Conservation (phyloP, 2,797 vertebrate genomes). For the Bradypodion ventrale region DNA sequence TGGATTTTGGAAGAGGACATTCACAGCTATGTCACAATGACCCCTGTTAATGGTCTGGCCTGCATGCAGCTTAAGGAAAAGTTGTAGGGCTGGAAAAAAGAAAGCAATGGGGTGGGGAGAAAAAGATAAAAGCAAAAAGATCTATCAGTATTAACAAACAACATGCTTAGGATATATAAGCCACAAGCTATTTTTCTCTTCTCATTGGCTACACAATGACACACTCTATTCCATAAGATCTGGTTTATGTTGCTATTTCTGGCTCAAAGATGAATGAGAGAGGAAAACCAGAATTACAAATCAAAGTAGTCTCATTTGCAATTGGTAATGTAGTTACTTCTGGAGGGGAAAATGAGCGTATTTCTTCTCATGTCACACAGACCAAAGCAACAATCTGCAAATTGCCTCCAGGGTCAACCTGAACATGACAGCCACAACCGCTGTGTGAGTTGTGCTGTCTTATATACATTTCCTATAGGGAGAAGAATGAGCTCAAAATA, state of each 20-base stretch:
- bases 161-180: neutral
- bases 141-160: neutral
- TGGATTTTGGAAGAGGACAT: constrained; percentile 57
- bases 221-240: neutral
- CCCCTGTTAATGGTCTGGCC: constrained; percentile 3
- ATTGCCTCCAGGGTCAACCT: neutral
- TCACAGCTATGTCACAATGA: constrained; percentile 25
- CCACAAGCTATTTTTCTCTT: constrained; percentile 1
- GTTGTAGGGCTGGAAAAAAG: constrained; percentile 54
- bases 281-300: constrained; percentile 22
- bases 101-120: constrained; percentile 33
- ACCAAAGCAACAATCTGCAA: neutral
- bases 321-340: constrained; percentile 17
- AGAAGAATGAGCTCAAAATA: too few species aligned
- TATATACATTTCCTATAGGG: neutral
- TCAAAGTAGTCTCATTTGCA: constrained; percentile 10
- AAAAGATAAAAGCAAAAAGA: neutral
- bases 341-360: neutral
- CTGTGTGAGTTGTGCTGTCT: too few species aligned
- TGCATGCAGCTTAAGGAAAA: constrained; percentile 48
- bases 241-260: constrained; percentile 20
- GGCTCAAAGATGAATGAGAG: neutral
- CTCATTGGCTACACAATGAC: neutral
- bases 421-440: neutral
- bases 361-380: neutral